Evolutionary conservation across 2,888 invertebrate species (phyloP).

Genomic region (Boloria selene): DNA sequence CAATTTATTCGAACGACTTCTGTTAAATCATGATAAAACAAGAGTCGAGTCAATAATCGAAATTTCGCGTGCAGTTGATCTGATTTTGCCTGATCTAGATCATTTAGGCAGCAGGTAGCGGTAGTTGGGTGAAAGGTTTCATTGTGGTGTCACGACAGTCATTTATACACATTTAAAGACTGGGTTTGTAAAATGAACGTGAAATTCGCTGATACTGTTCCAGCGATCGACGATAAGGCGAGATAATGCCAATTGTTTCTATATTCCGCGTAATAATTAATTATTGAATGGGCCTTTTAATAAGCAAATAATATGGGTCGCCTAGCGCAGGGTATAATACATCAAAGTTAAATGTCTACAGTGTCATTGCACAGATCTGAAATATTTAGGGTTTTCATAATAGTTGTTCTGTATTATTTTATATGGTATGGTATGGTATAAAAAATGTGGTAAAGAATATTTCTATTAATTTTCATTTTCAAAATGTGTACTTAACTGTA

Average conservation of each 20-base stretch:
- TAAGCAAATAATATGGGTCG: background rate
- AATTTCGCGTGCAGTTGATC: slow-evolving; percentile 28
- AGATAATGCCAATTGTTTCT: slow-evolving; percentile 33
- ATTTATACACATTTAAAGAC: slow-evolving; percentile 39
- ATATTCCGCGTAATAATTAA: slow-evolving; percentile 11
- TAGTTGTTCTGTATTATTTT: too few relatives aligned
- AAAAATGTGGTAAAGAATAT: too few relatives aligned
- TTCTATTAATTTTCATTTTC: too few relatives aligned
- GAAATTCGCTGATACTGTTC: slow-evolving; percentile 39
- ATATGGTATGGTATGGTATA: too few relatives aligned
- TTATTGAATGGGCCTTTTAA: slow-evolving; percentile 4
- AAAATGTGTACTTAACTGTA: too few relatives aligned
- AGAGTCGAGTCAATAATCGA: slow-evolving; percentile 25
- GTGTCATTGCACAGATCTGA: background rate
- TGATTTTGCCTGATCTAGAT: slow-evolving; percentile 41
- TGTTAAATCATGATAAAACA: slow-evolving; percentile 12
- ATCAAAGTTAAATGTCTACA: background rate
- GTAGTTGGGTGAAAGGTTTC: slow-evolving; percentile 50
- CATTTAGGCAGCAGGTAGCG: slow-evolving; percentile 43
- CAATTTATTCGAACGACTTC: background rate
- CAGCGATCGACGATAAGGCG: slow-evolving; percentile 38
- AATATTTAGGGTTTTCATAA: background rate
- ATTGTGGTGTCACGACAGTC: slow-evolving; percentile 48
- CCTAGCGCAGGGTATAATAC: background rate
- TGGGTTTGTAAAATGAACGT: slow-evolving; percentile 32